Evolutionary conservation across 1,140 invertebrate species (phyloP).

Genomic region (Neodiprion fabricii): DNA sequence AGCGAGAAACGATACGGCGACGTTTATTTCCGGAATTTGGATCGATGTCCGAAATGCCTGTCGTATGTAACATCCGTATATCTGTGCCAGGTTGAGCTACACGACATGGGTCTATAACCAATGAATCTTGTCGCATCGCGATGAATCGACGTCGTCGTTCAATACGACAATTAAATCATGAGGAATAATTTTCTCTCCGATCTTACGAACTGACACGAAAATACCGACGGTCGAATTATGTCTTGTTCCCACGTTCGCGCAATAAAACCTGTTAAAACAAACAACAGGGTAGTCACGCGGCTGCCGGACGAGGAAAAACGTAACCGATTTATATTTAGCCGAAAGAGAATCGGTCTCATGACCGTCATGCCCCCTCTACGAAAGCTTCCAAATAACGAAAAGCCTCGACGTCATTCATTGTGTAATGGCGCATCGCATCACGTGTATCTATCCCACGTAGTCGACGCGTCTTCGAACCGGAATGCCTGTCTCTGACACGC

Average conservation of each 20-base stretch:
- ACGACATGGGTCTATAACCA: no score
- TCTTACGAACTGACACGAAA: not conserved
- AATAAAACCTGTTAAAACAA: constrained; percentile 4
- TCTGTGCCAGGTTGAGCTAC: no score
- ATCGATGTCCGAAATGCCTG: no score
- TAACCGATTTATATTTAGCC: constrained; percentile 2
- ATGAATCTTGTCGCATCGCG: no score
- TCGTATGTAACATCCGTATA: no score
- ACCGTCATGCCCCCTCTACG: no score
- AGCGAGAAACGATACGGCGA: no score
- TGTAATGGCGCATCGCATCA: not conserved
- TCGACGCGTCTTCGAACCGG: no score
- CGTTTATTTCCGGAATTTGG: no score
- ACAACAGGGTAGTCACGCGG: not conserved
- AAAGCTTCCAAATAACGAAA: no score
- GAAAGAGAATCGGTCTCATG: no score
- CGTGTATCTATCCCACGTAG: not conserved
- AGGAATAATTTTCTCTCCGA: not conserved
- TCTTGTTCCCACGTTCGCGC: not conserved
- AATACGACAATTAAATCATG: not conserved
- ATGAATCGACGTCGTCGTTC: not conserved
- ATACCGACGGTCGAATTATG: not conserved
- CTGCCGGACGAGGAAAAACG: not conserved
- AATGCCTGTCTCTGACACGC: no score
- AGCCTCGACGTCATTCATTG: not conserved